Conservation (phyloP, 2,888 invertebrate species). For the Plusia festucae region DNA sequence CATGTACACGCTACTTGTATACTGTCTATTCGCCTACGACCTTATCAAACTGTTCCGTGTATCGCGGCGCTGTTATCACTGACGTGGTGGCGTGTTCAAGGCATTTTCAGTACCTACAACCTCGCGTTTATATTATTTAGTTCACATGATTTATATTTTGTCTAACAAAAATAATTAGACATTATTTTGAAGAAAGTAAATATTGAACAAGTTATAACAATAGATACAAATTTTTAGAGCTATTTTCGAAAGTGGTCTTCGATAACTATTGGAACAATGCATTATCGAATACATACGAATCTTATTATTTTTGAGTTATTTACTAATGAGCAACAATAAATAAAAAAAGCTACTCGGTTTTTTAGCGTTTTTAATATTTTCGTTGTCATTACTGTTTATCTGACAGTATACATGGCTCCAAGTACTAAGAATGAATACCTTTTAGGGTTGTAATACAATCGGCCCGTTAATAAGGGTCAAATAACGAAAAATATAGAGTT, state of each 20-base stretch:
- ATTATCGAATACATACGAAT: constrained; percentile 21
- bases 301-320: constrained; percentile 13
- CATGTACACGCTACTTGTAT: constrained; percentile 38
- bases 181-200: constrained; percentile 18
- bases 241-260: constrained; percentile 31
- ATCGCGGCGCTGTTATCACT: constrained; percentile 61
- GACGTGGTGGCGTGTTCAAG: constrained; percentile 53
- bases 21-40: constrained; percentile 32
- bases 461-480: constrained; percentile 10
- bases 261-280: constrained; percentile 24
- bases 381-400: no score
- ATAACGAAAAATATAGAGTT: background rate
- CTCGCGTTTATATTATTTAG: constrained; percentile 36
- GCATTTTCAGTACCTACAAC: constrained; percentile 50
- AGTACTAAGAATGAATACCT: no score
- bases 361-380: no score
- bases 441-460: no score
- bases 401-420: no score
- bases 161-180: constrained; percentile 10
- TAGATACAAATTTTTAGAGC: background rate
- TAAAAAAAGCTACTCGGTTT: no score
- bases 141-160: constrained; percentile 17
- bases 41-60: constrained; percentile 62
- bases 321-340: no score
- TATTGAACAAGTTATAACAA: background rate